phyloP scores from a whole-genome alignment of 2,888 invertebrate species.

The Nephrotoma flavescens region DNA sequence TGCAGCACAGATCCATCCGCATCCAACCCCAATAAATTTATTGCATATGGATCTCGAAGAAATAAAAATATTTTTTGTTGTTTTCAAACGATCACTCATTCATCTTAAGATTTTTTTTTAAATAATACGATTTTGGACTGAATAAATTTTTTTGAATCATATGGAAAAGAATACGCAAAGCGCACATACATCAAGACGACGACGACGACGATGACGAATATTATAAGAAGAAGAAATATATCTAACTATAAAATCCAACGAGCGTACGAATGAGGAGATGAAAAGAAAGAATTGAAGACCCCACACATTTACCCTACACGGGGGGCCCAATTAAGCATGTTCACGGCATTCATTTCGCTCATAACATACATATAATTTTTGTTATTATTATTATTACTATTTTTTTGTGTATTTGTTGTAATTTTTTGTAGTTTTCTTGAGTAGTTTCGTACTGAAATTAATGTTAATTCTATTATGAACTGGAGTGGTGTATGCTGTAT shows the following conservation, averaged over 20 bases:
- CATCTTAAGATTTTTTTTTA: not conserved
- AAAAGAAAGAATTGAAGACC: slow-evolving; percentile 11
- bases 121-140: not conserved
- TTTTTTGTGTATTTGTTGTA: not conserved
- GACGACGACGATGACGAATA: not conserved
- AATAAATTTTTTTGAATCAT: not conserved
- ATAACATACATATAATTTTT: slow-evolving; percentile 7
- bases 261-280: not conserved
- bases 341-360: slow-evolving; percentile 17
- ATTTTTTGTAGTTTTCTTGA: not conserved
- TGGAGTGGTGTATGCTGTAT: not conserved
- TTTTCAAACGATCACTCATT: not conserved
- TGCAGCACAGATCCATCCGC: not conserved
- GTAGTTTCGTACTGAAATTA: not conserved
- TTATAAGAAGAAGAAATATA: not conserved
- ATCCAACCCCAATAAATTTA: not conserved
- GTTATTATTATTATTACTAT: not conserved
- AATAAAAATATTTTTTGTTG: not conserved
- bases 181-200: not conserved
- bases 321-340: slow-evolving; percentile 22
- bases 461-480: not conserved
- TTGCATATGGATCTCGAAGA: not conserved
- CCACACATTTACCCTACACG: slow-evolving; percentile 20
- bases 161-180: not conserved
- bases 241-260: not conserved